These are phyloP conservation scores for Acanthosoma haemorrhoidale DNA, from an alignment of 2,888 invertebrate genomes.

Conservation along the genomic window DNA sequence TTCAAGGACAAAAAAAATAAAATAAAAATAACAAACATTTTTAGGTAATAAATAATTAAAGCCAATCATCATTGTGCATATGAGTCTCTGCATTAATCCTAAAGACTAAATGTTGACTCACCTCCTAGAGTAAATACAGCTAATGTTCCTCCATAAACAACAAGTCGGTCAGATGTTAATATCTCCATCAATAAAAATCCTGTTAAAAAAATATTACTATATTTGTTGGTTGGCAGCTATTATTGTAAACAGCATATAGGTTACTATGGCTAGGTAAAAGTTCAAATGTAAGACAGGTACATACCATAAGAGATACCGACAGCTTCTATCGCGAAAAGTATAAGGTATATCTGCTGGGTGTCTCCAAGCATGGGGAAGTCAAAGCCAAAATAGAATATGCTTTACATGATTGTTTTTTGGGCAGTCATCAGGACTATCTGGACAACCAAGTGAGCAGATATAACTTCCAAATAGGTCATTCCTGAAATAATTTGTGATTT, in stretches of 20 bases:
- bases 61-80: too few relatives aligned
- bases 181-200: constrained; percentile 40
- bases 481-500: too few relatives aligned
- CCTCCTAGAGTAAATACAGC: constrained; percentile 38
- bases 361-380: constrained; percentile 41
- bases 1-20: too few relatives aligned
- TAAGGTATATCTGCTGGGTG: constrained; percentile 37
- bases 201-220: constrained; percentile 28
- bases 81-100: too few relatives aligned
- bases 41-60: too few relatives aligned
- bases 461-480: constrained; percentile 42
- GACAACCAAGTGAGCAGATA: constrained; percentile 42
- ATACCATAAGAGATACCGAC: constrained; percentile 43
- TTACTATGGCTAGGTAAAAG: too few relatives aligned
- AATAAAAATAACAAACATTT: too few relatives aligned
- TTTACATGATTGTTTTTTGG: constrained; percentile 42
- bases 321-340: constrained; percentile 41
- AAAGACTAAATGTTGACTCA: too few relatives aligned
- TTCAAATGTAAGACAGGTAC: too few relatives aligned
- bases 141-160: constrained; percentile 40
- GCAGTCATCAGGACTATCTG: constrained; percentile 42
- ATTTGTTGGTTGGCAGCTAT: background rate
- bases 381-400: constrained; percentile 41
- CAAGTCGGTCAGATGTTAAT: constrained; percentile 39
- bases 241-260: background rate